Percentiles rank a stretch among this genome's conserved stretches.
These are phyloP conservation scores for Apogon hyalosoma DNA, from an alignment of 2,797 vertebrate genomes.

Conservation along the genomic window DNA sequence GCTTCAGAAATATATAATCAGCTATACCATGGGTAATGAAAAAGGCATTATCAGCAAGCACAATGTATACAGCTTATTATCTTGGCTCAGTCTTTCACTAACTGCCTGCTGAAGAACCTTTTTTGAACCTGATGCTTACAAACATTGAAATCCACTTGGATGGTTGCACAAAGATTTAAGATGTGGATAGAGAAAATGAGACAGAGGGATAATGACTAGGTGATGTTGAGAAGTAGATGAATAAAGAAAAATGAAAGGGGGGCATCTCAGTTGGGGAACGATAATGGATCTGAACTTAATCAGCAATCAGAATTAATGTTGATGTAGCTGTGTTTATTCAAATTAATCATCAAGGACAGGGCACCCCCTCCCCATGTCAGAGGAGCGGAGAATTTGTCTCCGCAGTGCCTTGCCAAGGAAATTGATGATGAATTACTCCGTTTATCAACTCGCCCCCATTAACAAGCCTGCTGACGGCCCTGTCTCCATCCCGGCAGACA, in stretches of 20 bases:
- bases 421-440: constrained; percentile 83
- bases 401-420: constrained; percentile 65
- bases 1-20: constrained; percentile 14
- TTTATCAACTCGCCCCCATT: constrained; percentile 82
- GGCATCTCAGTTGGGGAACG: constrained; percentile 45
- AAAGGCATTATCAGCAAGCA: constrained; percentile 8
- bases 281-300: constrained; percentile 81
- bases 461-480: constrained; percentile 69
- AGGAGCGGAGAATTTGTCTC: constrained; percentile 69
- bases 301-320: constrained; percentile 84
- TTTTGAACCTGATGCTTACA: constrained; percentile 41
- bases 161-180: constrained; percentile 42
- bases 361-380: constrained; percentile 52
- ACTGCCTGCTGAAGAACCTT: constrained; percentile 20
- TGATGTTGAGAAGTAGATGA: constrained; percentile 43
- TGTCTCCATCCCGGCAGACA: constrained; percentile 59
- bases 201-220: constrained; percentile 38
- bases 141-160: constrained; percentile 4
- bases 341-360: constrained; percentile 84
- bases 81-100: neutral
- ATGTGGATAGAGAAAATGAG: constrained; percentile 37
- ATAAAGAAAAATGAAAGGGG: constrained; percentile 41
- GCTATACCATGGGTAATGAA: neutral
- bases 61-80: constrained; percentile 29
- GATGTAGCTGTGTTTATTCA: constrained; percentile 83